phyloP scores from a whole-genome alignment of 2,113 vertebrate genomes.

The Oryctolagus cuniculus region mOryCun1.1 NC_091438.1:82162001-82162500 shows the following conservation, averaged over 20 bases:
- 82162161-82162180: conserved; percentile 83
- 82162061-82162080: conserved; percentile 98
- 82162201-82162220: background rate
- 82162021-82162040: conserved; percentile 99
- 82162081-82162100: conserved; percentile 99
- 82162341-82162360: background rate
- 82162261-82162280: conserved; percentile 11
- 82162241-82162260: conserved; percentile 57
- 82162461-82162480: conserved; percentile 22
- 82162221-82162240: conserved; percentile 13
- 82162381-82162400: background rate
- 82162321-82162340: background rate
- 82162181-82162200: conserved; percentile 50
- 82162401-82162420: conserved; percentile 42
- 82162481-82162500: background rate
- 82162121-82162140: conserved; percentile 99
- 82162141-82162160: conserved; percentile 99
- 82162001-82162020: conserved; percentile 91
- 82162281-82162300: background rate
- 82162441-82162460: background rate
- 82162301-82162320: background rate
- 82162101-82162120: conserved; percentile 98
- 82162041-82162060: conserved; percentile 99
- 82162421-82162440: background rate
- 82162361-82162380: conserved; percentile 46